Evolutionary conservation across 2,797 vertebrate species (phyloP).

Genomic region (Petrocephalus sullivani): DNA sequence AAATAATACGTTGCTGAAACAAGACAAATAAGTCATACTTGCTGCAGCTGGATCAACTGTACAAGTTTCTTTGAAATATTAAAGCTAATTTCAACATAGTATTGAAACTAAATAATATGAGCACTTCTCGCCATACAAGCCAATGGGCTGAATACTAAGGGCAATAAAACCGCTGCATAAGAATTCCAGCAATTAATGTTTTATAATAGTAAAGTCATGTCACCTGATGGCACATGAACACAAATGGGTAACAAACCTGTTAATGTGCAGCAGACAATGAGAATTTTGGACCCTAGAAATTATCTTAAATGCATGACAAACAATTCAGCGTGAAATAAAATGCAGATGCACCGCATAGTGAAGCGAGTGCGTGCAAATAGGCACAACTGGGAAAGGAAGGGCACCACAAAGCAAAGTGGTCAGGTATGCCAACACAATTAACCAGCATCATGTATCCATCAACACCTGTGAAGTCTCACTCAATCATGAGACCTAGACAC

Average conservation of each 20-base stretch:
- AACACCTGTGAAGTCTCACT: not conserved
- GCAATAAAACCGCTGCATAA: conserved; percentile 1
- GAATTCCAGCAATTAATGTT: conserved; percentile 27
- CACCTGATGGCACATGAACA: not conserved
- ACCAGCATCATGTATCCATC: not conserved
- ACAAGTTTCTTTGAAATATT: not conserved
- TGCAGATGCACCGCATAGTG: not conserved
- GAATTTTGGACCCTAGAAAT: conserved; percentile 2
- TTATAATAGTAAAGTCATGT: not conserved
- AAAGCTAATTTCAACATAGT: conserved; percentile 27
- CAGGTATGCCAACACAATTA: not conserved
- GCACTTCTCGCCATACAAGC: not conserved
- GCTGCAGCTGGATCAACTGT: not conserved
- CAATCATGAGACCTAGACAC: not conserved
- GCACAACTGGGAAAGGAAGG: not conserved
- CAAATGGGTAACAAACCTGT: not conserved
- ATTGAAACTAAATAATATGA: conserved; percentile 22
- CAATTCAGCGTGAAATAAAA: not conserved
- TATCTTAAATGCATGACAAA: not conserved
- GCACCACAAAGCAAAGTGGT: not conserved
- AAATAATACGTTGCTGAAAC: not conserved
- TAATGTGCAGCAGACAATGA: not conserved
- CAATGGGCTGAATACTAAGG: not conserved
- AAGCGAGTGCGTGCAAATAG: not conserved
- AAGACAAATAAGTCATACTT: not conserved